phyloP scores from a whole-genome alignment of 1,140 invertebrate species.

The Drosophila kurseongensis region DNA sequence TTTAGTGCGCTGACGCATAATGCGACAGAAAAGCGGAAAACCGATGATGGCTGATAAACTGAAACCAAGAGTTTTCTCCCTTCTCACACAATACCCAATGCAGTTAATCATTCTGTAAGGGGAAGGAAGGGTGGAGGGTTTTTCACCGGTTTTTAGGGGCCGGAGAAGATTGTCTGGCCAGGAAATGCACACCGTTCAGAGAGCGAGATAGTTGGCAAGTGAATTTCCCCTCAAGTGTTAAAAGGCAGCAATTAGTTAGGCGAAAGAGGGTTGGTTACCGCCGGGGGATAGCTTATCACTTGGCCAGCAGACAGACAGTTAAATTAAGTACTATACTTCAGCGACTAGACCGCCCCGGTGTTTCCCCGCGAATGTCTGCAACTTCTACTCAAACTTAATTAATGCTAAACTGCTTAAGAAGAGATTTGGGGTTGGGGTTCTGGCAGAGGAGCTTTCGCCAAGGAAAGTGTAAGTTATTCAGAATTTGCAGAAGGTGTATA shows the following conservation, averaged over 20 bases:
- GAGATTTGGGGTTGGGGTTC: conserved; percentile 27
- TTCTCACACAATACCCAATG: neutral
- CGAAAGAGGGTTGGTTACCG: conserved; percentile 15
- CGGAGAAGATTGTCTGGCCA: conserved; percentile 29
- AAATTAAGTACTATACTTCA: conserved; percentile 61
- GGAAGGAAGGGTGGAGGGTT: neutral
- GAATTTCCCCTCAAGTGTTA: conserved; percentile 58
- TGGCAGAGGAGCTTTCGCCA: neutral
- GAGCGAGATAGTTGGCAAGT: conserved; percentile 26
- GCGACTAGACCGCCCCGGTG: conserved; percentile 23
- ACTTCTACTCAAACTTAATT: conserved; percentile 74
- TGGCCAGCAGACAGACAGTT: conserved; percentile 69
- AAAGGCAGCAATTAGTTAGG: conserved; percentile 73
- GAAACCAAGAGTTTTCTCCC: conserved; percentile 10
- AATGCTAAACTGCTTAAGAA: conserved; percentile 79
- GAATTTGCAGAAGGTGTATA: conserved; percentile 2
- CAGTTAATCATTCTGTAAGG: conserved; percentile 25
- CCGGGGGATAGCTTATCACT: conserved; percentile 60
- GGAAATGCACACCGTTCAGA: conserved; percentile 43
- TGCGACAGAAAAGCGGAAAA: conserved; percentile 48
- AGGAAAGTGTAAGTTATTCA: conserved; percentile 33
- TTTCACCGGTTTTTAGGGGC: conserved; percentile 12
- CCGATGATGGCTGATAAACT: conserved; percentile 65
- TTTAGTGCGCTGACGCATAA: conserved; percentile 79
- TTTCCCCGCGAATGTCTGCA: conserved; percentile 35